Evolutionary conservation across 2,888 invertebrate genomes (phyloP).

Genomic region (Cybosia mesomella): DNA sequence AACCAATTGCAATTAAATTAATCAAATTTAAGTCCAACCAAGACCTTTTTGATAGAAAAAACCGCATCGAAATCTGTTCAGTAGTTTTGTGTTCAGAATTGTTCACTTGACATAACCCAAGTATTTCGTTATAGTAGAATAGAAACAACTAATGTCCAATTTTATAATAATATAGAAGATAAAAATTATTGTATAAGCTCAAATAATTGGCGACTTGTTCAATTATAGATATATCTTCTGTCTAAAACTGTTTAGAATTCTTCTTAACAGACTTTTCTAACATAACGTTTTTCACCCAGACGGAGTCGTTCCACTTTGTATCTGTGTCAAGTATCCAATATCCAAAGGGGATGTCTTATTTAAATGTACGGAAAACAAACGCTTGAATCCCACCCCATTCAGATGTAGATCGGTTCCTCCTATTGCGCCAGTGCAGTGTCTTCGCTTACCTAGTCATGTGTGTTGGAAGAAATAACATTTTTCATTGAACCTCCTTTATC

Average conservation of each 20-base stretch:
- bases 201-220: too few species aligned
- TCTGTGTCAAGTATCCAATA: slow-evolving; percentile 3
- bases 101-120: too few species aligned
- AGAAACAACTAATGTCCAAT: too few species aligned
- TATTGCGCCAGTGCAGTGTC: neutral
- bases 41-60: too few species aligned
- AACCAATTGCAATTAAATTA: too few species aligned
- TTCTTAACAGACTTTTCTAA: neutral
- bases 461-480: neutral
- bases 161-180: too few species aligned
- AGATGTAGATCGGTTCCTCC: neutral
- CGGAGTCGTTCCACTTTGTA: neutral
- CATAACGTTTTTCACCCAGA: too few species aligned
- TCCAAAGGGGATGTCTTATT: neutral
- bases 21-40: too few species aligned
- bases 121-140: too few species aligned
- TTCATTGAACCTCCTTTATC: neutral
- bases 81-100: too few species aligned
- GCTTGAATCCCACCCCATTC: neutral
- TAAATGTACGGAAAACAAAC: neutral
- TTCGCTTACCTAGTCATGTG: neutral
- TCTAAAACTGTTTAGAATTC: neutral
- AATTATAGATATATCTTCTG: neutral
- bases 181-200: too few species aligned
- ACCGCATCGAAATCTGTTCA: too few species aligned